Base-by-base conservation (phyloP, 2,888 invertebrate genomes). In the Anorthoa munda region DNA sequence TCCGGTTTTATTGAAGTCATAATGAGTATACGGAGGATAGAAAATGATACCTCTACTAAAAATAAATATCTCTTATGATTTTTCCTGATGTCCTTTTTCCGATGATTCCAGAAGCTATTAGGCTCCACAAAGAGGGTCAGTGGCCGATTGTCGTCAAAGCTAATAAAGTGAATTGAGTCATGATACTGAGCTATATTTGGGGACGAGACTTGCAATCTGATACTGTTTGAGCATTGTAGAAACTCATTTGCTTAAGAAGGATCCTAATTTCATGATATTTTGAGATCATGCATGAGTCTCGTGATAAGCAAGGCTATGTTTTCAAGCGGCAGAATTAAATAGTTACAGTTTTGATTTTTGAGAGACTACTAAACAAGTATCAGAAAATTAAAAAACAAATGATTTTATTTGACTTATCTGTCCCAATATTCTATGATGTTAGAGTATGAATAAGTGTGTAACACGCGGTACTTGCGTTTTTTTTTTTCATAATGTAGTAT, bases 81-180 rank as follows among this genome's bases (percentile, higher is more conserved):
- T 72, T 61, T 72, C 46, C 50, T 23, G 21, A 21, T 12, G 26
- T 21, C 46, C 21, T 13, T 51, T 74, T 66, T 59, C n/a, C 23
- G 12, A 81, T 18, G 26, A 18, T 60, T 81, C 67, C 26, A 80
- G 66, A 76, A 50, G 56, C 55, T 23, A 17, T 63, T 55, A 53
- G n/a, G 31, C 59, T 69, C 17, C n/a, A 66, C 50, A 64, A 59
- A 72, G 45, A 65, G 72, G 81, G 66, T 81, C 81, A 79, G 66
- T 72, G 82, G 72, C 72, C 77, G 66, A 58, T 50, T 56, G 48
- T 72, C 61, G 56, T 59, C 72, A 51, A 56, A 48, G 26, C 50
- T 67, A 72, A 72, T 77, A 72, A 68, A 77, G 67, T 67, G 72
- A 81, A 81, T 81, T 72, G 81, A 81, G 61, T 76, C 61, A 75